Evolutionary conservation across 2,888 invertebrate genomes (phyloP), one percentile per base, ranked within the genome.

Genomic region (Melieria crassipennis): DNA sequence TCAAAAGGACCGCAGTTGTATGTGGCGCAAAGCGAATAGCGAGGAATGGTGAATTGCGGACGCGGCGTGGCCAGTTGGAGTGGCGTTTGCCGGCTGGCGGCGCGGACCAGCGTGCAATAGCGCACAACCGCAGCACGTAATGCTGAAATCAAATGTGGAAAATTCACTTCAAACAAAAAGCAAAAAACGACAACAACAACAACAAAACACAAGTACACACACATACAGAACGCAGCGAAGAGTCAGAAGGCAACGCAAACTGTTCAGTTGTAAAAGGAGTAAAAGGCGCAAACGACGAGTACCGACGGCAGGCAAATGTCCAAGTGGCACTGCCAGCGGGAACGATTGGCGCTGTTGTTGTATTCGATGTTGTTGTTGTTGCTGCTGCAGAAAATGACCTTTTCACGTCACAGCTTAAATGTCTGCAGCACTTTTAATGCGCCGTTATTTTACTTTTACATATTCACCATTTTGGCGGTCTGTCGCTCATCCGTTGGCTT

Each of bases 351-450:
- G 30, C 30, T 30, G 30, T 30, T 30, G 4, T 42, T 16, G 46
- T 30, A 46, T 13, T 9, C 30, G 55, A 55, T 65, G 52, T 56
- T 65, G 55, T 45, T 65, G 50, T 65, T n/a, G 57, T 30, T 10
- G 5, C 9, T 13, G 11, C 58, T 43, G 50, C 50, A 73, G 64
- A 68, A 79, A 82, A 80, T 82, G 79, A 82, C 83, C 82, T 82
- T 82, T 79, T 78, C n/a, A 16, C 46, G 42, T 55, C 50, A 78
- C 71, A 77, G 81, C 78, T 81, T 78, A 78, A 81, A 82, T 79
- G 81, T 79, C 83, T 81, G 80, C 61, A 67, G 70, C 67, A 70
- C 67, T 69, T 62, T 67, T 67, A 58, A 67, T 63, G 52, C 43
- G 61, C 30, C 30, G 30, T 30, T 30, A 30, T 30, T 30, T 30